Evolutionary conservation across 2,888 invertebrate species (phyloP).

Genomic region (Ophraella communa): DNA sequence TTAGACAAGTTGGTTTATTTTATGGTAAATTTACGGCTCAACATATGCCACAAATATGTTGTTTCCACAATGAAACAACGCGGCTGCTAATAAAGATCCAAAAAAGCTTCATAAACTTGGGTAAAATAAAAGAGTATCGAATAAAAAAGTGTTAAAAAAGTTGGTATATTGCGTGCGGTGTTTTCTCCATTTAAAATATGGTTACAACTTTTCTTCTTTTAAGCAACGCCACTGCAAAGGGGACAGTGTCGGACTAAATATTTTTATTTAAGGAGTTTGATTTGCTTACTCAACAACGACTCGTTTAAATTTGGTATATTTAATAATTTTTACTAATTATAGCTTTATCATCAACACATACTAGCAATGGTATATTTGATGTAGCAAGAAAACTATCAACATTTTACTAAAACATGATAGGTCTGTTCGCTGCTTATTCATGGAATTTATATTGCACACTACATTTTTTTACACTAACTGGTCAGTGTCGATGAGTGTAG

Average conservation of each 20-base stretch:
- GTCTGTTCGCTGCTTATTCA: too few species aligned
- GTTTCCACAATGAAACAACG: conserved; percentile 19
- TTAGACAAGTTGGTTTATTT: conserved; percentile 2
- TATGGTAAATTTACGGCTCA: conserved; percentile 15
- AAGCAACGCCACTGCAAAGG: background rate
- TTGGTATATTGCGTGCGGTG: conserved; percentile 13
- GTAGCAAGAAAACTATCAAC: too few species aligned
- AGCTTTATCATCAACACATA: too few species aligned
- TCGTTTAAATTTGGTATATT: too few species aligned
- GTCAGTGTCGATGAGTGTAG: too few species aligned
- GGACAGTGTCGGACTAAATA: background rate
- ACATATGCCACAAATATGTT: conserved; percentile 17
- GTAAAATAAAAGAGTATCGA: conserved; percentile 16
- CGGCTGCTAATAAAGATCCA: conserved; percentile 15
- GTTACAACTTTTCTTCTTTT: background rate
- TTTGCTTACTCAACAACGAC: too few species aligned
- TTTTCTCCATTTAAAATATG: conserved; percentile 1
- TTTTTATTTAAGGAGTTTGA: too few species aligned
- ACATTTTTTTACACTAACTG: too few species aligned
- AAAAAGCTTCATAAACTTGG: conserved; percentile 19
- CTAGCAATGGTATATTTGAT: too few species aligned
- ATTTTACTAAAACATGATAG: too few species aligned
- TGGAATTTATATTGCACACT: too few species aligned
- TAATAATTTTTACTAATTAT: too few species aligned
- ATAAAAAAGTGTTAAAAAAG: conserved; percentile 22